Evolutionary conservation across 2,113 vertebrate species (phyloP).

Genomic region (Gymnogyps californianus): DNA sequence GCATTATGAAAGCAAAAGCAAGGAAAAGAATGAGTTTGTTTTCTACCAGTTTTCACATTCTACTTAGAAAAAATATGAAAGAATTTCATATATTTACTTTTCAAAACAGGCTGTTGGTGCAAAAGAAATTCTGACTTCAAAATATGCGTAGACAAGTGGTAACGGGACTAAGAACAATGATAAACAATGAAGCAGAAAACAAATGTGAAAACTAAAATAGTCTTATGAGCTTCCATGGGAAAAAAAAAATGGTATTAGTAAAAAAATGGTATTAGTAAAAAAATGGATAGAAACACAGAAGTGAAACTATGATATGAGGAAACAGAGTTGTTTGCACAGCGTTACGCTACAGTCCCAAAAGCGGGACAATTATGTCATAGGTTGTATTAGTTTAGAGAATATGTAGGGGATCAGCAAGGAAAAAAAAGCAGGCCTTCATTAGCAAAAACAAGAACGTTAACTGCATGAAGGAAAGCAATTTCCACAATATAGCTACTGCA

Average conservation of each 20-base stretch:
- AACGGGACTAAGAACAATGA: not conserved
- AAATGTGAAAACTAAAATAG: not conserved
- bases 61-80: not conserved
- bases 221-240: not conserved
- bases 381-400: not conserved
- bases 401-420: not conserved
- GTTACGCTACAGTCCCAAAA: not conserved
- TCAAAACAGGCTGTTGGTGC: not conserved
- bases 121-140: not conserved
- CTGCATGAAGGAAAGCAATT: conserved; percentile 31
- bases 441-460: not conserved
- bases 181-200: not conserved
- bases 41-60: not conserved
- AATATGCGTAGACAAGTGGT: not conserved
- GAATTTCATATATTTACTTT: not conserved
- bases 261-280: not conserved
- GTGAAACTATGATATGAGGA: not conserved
- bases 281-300: not conserved
- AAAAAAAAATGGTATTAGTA: not conserved
- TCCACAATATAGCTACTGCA: not conserved
- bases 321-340: not conserved
- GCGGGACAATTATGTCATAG: not conserved
- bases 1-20: not conserved
- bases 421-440: not conserved
- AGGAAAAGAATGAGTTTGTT: not conserved